Evolutionary conservation across 30 jellyfish, hydroid and myxozoan genomes (phyloP).

Genomic region (Aurelia aurita complex sp. Pacific): DNA sequence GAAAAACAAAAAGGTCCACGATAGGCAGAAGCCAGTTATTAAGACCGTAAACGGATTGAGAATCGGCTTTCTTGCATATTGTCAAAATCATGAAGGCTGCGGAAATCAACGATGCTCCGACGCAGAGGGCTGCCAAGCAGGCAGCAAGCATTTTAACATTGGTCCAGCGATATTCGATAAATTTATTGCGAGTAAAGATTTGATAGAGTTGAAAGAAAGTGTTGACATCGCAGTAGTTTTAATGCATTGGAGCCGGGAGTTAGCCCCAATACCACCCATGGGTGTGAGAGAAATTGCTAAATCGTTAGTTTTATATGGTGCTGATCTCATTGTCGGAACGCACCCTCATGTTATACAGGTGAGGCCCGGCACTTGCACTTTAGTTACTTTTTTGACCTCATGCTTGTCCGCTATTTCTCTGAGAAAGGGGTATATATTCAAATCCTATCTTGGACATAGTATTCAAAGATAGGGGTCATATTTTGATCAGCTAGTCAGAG

Average conservation of each 20-base stretch:
- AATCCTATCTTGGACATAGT: too few relatives aligned
- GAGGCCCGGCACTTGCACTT: not conserved
- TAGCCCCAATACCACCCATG: constrained; percentile 71
- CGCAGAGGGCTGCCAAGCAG: not conserved
- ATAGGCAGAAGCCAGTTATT: constrained; percentile 62
- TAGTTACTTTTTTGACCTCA: too few relatives aligned
- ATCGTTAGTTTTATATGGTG: constrained; percentile 60
- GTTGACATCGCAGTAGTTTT: constrained; percentile 73
- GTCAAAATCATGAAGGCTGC: constrained; percentile 72
- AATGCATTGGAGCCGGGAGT: constrained; percentile 93
- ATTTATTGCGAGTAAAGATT: constrained; percentile 25
- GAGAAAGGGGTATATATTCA: too few relatives aligned
- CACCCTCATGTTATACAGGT: constrained; percentile 91
- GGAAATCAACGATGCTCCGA: constrained; percentile 5
- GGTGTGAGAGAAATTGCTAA: constrained; percentile 75
- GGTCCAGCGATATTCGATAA: constrained; percentile 53
- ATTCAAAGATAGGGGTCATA: too few relatives aligned
- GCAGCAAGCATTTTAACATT: not conserved
- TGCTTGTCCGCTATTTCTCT: too few relatives aligned
- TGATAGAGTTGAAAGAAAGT: constrained; percentile 20
- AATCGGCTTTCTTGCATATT: constrained; percentile 82
- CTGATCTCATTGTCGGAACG: constrained; percentile 77
- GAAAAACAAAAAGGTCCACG: not conserved
- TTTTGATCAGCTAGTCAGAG: too few relatives aligned
- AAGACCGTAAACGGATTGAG: constrained; percentile 76